Base-by-base conservation (phyloP, 2,113 vertebrate species). In the Mastomys coucha region DNA sequence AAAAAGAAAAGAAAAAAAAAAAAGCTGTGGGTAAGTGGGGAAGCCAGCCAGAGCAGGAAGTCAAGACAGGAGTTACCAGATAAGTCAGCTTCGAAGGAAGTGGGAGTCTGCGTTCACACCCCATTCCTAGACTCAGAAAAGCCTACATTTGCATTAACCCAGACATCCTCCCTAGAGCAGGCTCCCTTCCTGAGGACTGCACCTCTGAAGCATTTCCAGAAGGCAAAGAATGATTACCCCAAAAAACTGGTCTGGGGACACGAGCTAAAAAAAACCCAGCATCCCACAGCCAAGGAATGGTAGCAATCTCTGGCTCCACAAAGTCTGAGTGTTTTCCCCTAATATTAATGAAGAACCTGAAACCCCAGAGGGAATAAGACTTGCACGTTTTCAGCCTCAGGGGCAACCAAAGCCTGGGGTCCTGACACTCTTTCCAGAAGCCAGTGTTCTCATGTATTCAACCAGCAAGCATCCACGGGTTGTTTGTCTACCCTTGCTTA, bases 401-500 rank as follows among this genome's bases (percentile, higher is more conserved):
- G 28, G n/a, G 22, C 39, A 51, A 81, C 45, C 31, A 53, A 60
- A 42, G 17, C 77, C 93, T 7, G 4, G 16, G n/a, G 33, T 24
- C 94, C 45, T 13, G 49, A 26, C 53, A 28, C 13, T 10, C 56
- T 42, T 36, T 2, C 28, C 26, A 3, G 65, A 24, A 89, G 14
- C 31, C 3, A 22, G 24, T 6, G 28, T 31, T 65, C 70, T 31
- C 56, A 13, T 0, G 3, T 7, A 28, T 51, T 58, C 69, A 53
- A 49, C n/a, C 19, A 73, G 58, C 45, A 78, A 81, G 20, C 0
- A 2, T 13, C 58, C 2, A 0, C 36, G 42, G 4, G 0, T 56
- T 60, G 36, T 2, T 31, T 31, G 69, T n/a, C 45, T 33, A 2
- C 13, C 56, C 31, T 75, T 26, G 33, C 26, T 92, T 78, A 33